Base-by-base conservation (phyloP, 2,797 vertebrate species). In the Gobionotothen gibberifrons region DNA sequence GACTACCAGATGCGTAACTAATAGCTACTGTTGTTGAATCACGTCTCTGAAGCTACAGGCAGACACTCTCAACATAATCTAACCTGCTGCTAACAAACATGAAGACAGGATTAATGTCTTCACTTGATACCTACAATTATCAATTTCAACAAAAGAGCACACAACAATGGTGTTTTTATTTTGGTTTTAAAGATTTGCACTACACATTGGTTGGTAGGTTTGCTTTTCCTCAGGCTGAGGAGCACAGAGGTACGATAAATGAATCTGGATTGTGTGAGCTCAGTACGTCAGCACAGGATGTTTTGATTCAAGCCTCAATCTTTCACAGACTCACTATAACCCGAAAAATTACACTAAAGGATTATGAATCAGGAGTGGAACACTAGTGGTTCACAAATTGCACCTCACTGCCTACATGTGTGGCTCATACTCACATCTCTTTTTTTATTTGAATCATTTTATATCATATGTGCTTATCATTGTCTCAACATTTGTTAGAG, bases 1-100 rank as follows among this genome's bases (percentile, higher is more conserved):
- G 74, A 76, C 56, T 68, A 40, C 16, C 9, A 53, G 78, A 66
- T 56, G 64, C n/a, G 9, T 73, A 59, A 69, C 55, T 73, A 74
- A 64, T 56, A 74, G 21, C 63, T 53, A 5, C 58, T 72, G 58
- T 44, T 55, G 60, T 65, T 66, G 54, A 74, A 73, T 76, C 52
- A 61, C 9, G 13, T 51, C 43, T 85, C 47, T 57, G 53, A 49
- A 57, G 44, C 13, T 21, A 48, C 64, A 61, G 48, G 39, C 43
- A 69, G 69, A 78, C 44, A 55, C 43, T 44, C 19, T 15, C 69
- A 69, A 46, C 53, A 7, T 55, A 39, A 19, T 48, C 67, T 16
- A 44, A 49, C 42, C 64, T 46, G 65, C 64, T 72, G 56, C 48
- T 26, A 56, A 63, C 26, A 47, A 59, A 63, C 19, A 39, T 46